Evolutionary conservation across 2,113 vertebrate genomes (phyloP), one percentile per base, ranked within the genome.

Genomic region (Oreochromis tanganicae): DNA sequence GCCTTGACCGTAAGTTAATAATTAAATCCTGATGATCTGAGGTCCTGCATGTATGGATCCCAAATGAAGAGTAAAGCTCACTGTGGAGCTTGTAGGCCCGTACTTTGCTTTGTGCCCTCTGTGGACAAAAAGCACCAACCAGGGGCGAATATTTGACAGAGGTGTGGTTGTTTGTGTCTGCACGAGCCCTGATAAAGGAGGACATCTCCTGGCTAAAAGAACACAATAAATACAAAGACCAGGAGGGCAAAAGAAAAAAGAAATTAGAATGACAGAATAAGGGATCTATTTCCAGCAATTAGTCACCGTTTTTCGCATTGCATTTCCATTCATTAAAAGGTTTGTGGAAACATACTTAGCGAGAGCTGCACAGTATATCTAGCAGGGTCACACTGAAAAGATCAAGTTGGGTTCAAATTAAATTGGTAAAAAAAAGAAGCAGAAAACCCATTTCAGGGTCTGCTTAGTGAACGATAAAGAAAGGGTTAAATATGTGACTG

Each of bases 141-240:
- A 57, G 68, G 88, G 89, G 88, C 24, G 50, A 91, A 91, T 89
- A 80, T 89, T 89, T 92, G 86, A 90, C 86, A 87, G 93, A 94
- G 91, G 93, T 95, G 92, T 91, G 91, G 90, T 91, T 80, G 83
- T 89, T 89, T 93, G 92, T 90, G 92, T 93, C 94, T 94, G 93
- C 82, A 83, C 34, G 38, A 86, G 88, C 85, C 84, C 89, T 92
- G 92, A 95, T 95, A 95, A 93, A 93, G 85, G 84, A 83, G 71
- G 83, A 89, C 89, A 86, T 91, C 91, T 85, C 88, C 87, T 86
- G 83, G 80, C 78, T 43, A 63, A 81, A 88, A 46, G 46, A 91
- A 79, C 5, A 59, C 73, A 85, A 80, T 56, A 75, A 87, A 87
- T 56, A 94, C 71, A 63, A 83, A 90, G 80, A 79, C 17, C 14